Percentiles rank a stretch among this genome's conserved stretches.
Evolutionary conservation across 2,113 vertebrate genomes (phyloP).

Genomic region (Rhagologus leucostigma): DNA sequence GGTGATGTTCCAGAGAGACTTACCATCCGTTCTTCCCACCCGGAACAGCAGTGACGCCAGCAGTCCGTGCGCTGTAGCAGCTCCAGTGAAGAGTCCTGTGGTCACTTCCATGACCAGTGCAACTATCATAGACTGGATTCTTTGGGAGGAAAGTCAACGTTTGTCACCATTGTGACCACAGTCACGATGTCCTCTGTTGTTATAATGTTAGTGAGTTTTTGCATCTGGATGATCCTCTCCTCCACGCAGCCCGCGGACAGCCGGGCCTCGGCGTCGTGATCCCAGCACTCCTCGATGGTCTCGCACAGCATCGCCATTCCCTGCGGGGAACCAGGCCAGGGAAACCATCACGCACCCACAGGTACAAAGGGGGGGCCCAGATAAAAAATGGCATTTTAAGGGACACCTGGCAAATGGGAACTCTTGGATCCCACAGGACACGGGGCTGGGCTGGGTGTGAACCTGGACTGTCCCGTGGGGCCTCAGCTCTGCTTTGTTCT

Average conservation of each 20-base stretch:
- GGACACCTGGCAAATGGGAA: background rate
- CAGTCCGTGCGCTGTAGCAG: slow-evolving; percentile 71
- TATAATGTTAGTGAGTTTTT: slow-evolving; percentile 89
- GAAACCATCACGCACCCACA: background rate
- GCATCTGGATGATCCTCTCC: slow-evolving; percentile 95
- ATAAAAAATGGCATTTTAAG: accelerated
- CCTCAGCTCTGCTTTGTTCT: background rate
- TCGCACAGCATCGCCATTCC: slow-evolving; percentile 96
- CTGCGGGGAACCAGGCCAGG: slow-evolving; percentile 26
- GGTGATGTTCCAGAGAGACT: slow-evolving; percentile 48
- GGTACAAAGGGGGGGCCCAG: background rate
- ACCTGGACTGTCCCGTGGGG: accelerated
- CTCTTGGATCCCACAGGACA: background rate
- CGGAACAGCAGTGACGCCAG: slow-evolving; percentile 1
- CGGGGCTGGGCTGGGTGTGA: background rate
- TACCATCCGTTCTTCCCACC: slow-evolving; percentile 14
- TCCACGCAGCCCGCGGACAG: slow-evolving; percentile 95
- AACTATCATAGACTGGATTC: slow-evolving; percentile 98
- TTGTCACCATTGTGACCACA: slow-evolving; percentile 98
- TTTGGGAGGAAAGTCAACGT: slow-evolving; percentile 98
- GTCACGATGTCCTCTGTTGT: slow-evolving; percentile 96
- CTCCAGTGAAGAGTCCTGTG: slow-evolving; percentile 74
- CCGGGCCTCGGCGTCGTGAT: slow-evolving; percentile 96
- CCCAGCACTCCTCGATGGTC: slow-evolving; percentile 98
- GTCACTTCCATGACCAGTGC: slow-evolving; percentile 57